Base-by-base conservation (phyloP, 2,888 invertebrate genomes). In the Sinotaia quadrata region DNA sequence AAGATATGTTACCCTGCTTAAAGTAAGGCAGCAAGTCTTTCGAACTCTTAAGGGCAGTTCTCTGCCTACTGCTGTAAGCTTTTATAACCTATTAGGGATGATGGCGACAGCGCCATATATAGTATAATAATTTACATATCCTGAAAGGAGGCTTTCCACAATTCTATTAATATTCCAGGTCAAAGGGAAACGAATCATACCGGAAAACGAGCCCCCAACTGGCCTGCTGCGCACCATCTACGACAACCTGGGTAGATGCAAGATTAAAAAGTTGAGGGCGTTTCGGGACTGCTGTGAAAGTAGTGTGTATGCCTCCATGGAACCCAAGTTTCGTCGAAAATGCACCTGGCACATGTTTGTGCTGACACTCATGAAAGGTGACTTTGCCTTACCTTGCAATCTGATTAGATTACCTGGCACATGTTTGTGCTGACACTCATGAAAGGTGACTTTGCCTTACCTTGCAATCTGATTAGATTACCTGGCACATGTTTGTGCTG, bases 241-340 rank as follows among this genome's bases (percentile, higher is more conserved):
- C 57, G 84, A 83, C 62, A 84, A 84, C 71, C 61, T 84, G 5
- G 67, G 84, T 52, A 76, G 82, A 4, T 87, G 87, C 69, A 85
- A 85, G 71, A 75, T 87, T 0, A 78, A 82, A 59, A 73, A 80
- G 4, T 66, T 86, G 0, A 80, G 82, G 7, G 85, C 87, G 0
- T 87, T 87, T 68, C 75, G 70, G 8, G 79, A 80, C 10, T 87
- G 87, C 61, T 87, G 86, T 69, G 77, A 81, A 58, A 74, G 75
- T 27, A 84, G 84, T 67, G 73, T 85, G 29, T 84, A 77, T 57
- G 83, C 82, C 0, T 76, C 75, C 1, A 71, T 81, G 62, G 79
- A 78, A 31, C 75, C 78, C 2, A 74, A 75, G 2, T 76, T 81
- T 27, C 67, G 75, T 12, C 77, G 75, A 49, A 77, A 78, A 52